These are phyloP conservation scores for Lineus longissimus DNA, from an alignment of 1,140 invertebrate genomes.

Conservation along the genomic window DNA sequence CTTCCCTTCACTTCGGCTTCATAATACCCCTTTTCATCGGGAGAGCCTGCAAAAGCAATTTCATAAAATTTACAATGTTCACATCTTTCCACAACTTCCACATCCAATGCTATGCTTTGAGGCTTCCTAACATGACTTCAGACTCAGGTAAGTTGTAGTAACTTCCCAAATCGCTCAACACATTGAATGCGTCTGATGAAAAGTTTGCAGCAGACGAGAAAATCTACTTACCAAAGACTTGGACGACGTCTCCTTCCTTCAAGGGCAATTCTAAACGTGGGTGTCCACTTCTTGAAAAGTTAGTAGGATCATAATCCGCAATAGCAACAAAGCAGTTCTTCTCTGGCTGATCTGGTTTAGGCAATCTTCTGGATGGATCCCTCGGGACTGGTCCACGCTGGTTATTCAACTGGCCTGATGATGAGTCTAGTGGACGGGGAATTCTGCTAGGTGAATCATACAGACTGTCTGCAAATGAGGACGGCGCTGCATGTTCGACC, in stretches of 20 bases:
- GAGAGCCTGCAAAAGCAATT: slow-evolving; percentile 26
- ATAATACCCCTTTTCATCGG: slow-evolving; percentile 38
- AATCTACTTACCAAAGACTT: slow-evolving; percentile 30
- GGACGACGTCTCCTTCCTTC: slow-evolving; percentile 36
- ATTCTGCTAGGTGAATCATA: not conserved
- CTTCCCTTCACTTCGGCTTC: slow-evolving; percentile 37
- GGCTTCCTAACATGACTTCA: too few relatives aligned
- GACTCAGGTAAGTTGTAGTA: not conserved
- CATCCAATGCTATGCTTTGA: too few relatives aligned
- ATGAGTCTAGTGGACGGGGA: not conserved
- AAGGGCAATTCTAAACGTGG: slow-evolving; percentile 30
- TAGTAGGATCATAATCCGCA: slow-evolving; percentile 35
- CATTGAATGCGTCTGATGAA: too few relatives aligned
- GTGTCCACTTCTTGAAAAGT: slow-evolving; percentile 34
- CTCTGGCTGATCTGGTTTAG: slow-evolving; percentile 1
- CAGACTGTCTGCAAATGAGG: not conserved
- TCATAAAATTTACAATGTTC: too few relatives aligned
- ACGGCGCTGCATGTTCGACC: not conserved
- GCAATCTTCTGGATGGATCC: not conserved
- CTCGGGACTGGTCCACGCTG: not conserved
- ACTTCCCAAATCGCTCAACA: not conserved
- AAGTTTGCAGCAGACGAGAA: not conserved
- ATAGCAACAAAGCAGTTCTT: slow-evolving; percentile 21
- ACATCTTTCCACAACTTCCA: too few relatives aligned
- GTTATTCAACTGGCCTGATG: not conserved